Evolutionary conservation across 2,797 vertebrate species (phyloP).

Genomic region (Buceros bicornis): DNA sequence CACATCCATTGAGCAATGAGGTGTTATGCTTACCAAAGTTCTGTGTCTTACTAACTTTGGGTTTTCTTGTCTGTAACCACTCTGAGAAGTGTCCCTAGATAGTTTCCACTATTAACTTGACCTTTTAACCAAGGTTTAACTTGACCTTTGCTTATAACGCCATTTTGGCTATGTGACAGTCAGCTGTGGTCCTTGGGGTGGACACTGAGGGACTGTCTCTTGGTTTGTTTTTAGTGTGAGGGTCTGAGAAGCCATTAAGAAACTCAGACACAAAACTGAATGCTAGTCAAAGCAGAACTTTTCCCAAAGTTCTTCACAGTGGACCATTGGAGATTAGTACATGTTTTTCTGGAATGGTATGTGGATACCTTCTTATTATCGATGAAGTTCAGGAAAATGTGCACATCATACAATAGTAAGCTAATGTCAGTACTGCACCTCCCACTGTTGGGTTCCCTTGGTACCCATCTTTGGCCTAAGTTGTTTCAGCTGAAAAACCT

Average conservation of each 20-base stretch:
- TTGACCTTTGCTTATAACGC: neutral
- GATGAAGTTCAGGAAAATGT: neutral
- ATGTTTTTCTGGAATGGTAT: neutral
- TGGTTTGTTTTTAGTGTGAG: neutral
- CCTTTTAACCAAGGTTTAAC: neutral
- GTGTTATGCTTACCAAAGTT: neutral
- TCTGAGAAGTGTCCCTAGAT: neutral
- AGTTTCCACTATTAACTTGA: neutral
- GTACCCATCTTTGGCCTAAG: neutral
- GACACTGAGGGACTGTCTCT: neutral
- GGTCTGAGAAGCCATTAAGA: neutral
- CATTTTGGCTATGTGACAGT: neutral
- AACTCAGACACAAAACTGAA: neutral
- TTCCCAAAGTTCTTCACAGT: neutral
- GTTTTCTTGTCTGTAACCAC: neutral
- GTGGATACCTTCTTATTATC: neutral
- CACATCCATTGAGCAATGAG: neutral
- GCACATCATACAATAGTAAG: neutral
- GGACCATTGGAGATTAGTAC: neutral
- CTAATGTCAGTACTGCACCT: neutral
- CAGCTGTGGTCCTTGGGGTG: neutral
- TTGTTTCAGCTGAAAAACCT: neutral
- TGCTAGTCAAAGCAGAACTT: neutral
- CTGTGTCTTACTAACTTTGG: neutral
- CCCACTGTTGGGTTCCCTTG: neutral